Percentiles rank a stretch among this genome's conserved stretches.
Conservation (phyloP, 2,113 vertebrate species). For the Isurus oxyrinchus region DNA sequence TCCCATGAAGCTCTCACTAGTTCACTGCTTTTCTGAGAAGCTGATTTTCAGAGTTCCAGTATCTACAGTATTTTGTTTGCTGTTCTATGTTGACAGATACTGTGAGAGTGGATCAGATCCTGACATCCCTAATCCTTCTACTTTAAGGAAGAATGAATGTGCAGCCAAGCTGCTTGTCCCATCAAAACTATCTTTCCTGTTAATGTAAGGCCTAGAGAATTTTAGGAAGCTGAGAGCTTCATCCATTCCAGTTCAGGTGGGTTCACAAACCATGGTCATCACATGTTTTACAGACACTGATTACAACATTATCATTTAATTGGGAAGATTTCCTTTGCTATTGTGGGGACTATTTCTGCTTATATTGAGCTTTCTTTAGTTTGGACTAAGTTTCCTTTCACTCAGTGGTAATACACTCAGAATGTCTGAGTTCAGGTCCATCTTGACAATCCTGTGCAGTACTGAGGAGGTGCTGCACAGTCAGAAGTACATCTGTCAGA, state of each 20-base stretch:
- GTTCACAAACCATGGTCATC: background rate
- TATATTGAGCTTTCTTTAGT: background rate
- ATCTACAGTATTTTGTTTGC: background rate
- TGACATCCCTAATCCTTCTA: background rate
- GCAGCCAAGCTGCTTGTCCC: background rate
- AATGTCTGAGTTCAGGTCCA: background rate
- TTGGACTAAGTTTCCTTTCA: background rate
- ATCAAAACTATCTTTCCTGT: background rate
- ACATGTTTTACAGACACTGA: background rate
- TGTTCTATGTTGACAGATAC: background rate
- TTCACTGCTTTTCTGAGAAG: too few species aligned
- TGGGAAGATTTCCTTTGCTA: background rate
- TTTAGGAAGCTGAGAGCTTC: background rate
- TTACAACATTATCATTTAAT: background rate
- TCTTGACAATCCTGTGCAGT: background rate
- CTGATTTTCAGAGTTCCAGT: background rate
- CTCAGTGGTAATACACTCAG: background rate
- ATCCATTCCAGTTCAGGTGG: background rate
- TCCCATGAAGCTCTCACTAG: too few species aligned
- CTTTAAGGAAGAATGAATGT: background rate
- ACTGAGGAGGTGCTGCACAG: background rate
- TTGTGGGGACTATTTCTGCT: background rate
- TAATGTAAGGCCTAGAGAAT: background rate
- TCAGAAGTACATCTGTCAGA: background rate
- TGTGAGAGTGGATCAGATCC: background rate